Conservation (phyloP, 2,113 vertebrate species). For the Chaenocephalus aceratus region DNA sequence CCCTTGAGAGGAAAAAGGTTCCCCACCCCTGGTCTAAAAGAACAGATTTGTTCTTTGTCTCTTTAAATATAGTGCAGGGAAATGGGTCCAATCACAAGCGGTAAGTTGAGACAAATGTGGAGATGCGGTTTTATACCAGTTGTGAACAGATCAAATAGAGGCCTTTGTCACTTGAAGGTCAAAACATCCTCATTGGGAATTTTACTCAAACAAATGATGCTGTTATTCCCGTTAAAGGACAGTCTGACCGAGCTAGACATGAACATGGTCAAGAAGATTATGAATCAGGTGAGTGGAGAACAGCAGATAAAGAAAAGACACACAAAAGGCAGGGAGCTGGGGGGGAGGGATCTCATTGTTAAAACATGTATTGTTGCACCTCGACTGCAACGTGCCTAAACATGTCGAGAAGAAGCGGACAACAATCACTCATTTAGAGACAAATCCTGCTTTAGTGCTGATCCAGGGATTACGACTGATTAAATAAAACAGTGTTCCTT, state of each 20-base stretch:
- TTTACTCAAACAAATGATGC: neutral
- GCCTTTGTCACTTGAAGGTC: no score
- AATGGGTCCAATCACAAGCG: no score
- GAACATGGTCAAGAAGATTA: neutral
- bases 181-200: neutral
- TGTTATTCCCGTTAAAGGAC: neutral
- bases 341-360: slow-evolving; percentile 27
- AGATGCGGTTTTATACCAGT: no score
- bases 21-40: no score
- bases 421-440: slow-evolving; percentile 42
- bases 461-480: slow-evolving; percentile 67
- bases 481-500: slow-evolving; percentile 29
- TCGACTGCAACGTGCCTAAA: slow-evolving; percentile 26
- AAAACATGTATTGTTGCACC: slow-evolving; percentile 11
- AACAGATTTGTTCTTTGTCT: no score
- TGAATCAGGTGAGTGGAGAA: neutral
- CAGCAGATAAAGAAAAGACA: neutral
- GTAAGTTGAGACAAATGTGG: no score
- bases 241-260: neutral
- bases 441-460: slow-evolving; percentile 56
- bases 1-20: no score
- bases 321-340: neutral
- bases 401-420: slow-evolving; percentile 32
- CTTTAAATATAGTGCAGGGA: no score
- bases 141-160: no score